These are phyloP conservation scores for Molanna angustata DNA, from an alignment of 2,888 invertebrate species.

Conservation along the genomic window DNA sequence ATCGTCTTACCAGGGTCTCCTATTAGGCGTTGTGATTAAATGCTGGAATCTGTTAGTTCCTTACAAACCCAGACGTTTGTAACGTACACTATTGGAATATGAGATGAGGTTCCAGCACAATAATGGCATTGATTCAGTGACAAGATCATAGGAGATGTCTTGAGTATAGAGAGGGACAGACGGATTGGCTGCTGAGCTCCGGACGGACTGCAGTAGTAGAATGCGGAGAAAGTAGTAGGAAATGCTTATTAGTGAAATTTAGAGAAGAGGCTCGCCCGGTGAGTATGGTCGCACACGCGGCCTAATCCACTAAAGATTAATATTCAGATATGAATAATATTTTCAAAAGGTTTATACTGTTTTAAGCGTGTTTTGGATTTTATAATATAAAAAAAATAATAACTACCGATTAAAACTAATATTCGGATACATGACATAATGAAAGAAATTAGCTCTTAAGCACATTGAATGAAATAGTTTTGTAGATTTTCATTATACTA, in stretches of 20 bases:
- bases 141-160: no score
- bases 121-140: no score
- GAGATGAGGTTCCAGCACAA: no score
- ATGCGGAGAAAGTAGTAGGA: no score
- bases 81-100: background rate
- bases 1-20: slow-evolving; percentile 12
- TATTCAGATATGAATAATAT: slow-evolving; percentile 16
- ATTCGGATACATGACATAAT: slow-evolving; percentile 23
- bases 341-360: slow-evolving; percentile 23
- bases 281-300: slow-evolving; percentile 17
- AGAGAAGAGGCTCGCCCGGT: slow-evolving; percentile 7
- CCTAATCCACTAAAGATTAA: slow-evolving; percentile 17
- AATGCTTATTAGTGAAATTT: slow-evolving; percentile 18
- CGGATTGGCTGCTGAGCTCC: no score
- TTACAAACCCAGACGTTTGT: background rate
- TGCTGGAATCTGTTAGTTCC: background rate
- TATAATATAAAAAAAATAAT: slow-evolving; percentile 20
- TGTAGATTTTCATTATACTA: slow-evolving; percentile 25
- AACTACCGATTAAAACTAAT: slow-evolving; percentile 25
- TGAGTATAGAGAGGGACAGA: no score
- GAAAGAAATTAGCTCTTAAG: slow-evolving; percentile 26
- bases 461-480: slow-evolving; percentile 29
- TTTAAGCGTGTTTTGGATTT: slow-evolving; percentile 29
- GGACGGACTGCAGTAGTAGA: no score
- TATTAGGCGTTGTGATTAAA: background rate